Conservation (phyloP, 2,113 vertebrate species). For the Pithys albifrons region DNA sequence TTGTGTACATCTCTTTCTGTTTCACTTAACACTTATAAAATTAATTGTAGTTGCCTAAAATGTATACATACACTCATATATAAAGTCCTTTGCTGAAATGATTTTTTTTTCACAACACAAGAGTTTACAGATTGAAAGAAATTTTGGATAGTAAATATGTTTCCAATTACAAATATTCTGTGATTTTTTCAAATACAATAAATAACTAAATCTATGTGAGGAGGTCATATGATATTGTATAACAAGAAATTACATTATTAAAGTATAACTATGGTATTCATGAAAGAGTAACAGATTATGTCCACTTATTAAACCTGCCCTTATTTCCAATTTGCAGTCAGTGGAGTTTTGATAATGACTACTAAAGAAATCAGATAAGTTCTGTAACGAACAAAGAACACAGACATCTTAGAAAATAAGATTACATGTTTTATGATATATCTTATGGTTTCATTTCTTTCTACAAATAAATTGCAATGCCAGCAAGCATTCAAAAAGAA, state of each 20-base stretch:
- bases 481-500: not conserved
- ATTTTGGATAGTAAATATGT: not conserved
- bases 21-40: not conserved
- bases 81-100: not conserved
- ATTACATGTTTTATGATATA: not conserved
- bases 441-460: not conserved
- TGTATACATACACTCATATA: not conserved
- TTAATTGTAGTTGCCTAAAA: not conserved
- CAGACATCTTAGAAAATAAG: not conserved
- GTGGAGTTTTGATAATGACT: not conserved
- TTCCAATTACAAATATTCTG: not conserved
- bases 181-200: not conserved
- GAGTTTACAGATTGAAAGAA: not conserved
- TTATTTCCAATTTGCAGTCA: not conserved
- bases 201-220: not conserved
- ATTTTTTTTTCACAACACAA: not conserved
- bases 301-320: not conserved
- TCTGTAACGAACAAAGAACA: not conserved
- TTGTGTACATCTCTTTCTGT: not conserved
- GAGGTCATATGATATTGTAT: not conserved
- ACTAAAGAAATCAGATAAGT: not conserved
- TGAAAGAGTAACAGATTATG: not conserved
- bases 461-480: not conserved
- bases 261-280: not conserved
- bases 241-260: not conserved